phyloP scores from a whole-genome alignment of 2,113 vertebrate species.

The Oncorhynchus mykiss region DNA sequence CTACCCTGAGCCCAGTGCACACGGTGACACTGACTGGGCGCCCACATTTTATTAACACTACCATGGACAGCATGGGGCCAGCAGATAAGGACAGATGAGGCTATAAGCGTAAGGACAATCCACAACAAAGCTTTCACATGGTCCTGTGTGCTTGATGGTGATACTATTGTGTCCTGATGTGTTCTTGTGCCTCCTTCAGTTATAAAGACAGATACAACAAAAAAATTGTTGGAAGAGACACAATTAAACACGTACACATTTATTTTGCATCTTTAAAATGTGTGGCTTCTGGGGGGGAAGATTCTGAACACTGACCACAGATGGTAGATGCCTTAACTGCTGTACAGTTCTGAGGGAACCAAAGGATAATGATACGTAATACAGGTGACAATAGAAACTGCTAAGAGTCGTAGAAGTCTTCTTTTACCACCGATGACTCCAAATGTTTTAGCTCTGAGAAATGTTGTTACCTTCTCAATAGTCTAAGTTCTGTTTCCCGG shows the following conservation, averaged over 20 bases:
- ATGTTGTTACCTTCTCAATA: not conserved
- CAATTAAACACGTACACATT: no score
- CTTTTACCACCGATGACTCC: not conserved
- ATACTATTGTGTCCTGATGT: no score
- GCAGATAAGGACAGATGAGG: conserved; percentile 8
- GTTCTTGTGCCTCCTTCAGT: no score
- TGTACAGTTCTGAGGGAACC: not conserved
- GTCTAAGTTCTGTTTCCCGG: not conserved
- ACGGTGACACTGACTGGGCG: not conserved
- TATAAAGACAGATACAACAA: not conserved
- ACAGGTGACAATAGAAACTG: not conserved
- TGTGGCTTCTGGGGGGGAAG: no score
- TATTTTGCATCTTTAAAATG: no score
- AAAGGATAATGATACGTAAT: not conserved
- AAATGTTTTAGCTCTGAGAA: not conserved
- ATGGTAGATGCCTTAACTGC: no score
- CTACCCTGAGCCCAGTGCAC: not conserved
- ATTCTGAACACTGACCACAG: not conserved
- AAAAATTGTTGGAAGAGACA: no score
- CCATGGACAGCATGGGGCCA: not conserved
- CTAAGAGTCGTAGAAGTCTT: not conserved
- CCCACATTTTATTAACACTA: not conserved
- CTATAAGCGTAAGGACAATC: not conserved
- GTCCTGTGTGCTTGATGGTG: no score
- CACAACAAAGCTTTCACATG: not conserved